A percentile compares a stretch with the other conserved stretches of the same genome.
These are phyloP conservation scores for Bambusicola thoracicus DNA, from an alignment of 2,113 vertebrate genomes.

Conservation along the genomic window DNA sequence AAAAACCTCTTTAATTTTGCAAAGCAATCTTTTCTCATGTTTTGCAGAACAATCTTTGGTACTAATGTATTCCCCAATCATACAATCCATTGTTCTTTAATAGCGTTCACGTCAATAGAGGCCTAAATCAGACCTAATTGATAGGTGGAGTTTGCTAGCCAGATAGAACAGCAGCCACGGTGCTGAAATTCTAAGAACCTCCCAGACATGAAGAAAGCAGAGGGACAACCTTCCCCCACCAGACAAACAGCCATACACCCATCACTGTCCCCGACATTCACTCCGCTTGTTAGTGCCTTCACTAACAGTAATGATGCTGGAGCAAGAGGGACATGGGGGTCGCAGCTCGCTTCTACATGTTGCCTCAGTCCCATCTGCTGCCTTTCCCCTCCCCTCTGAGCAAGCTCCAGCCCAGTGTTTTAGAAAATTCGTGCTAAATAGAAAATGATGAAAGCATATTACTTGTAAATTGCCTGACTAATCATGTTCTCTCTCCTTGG, in stretches of 20 bases:
- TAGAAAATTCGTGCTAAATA: constrained; percentile 40
- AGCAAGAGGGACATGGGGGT: background rate
- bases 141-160: background rate
- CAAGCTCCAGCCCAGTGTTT: background rate
- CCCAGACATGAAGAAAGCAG: background rate
- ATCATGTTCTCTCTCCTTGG: constrained; percentile 28
- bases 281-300: background rate
- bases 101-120: background rate
- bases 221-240: background rate
- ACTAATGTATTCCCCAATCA: background rate
- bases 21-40: background rate
- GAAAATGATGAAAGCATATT: constrained; percentile 49
- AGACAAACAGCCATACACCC: background rate
- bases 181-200: background rate
- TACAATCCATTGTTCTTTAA: background rate
- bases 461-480: constrained; percentile 59
- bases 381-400: background rate
- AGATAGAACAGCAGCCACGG: background rate
- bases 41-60: background rate
- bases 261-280: background rate
- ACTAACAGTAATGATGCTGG: background rate
- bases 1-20: background rate
- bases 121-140: background rate
- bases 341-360: background rate
- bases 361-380: fast-evolving